Evolutionary conservation across 2,888 invertebrate species (phyloP), one percentile per base, ranked within the genome.

Genomic region (Pheosia gnoma): DNA sequence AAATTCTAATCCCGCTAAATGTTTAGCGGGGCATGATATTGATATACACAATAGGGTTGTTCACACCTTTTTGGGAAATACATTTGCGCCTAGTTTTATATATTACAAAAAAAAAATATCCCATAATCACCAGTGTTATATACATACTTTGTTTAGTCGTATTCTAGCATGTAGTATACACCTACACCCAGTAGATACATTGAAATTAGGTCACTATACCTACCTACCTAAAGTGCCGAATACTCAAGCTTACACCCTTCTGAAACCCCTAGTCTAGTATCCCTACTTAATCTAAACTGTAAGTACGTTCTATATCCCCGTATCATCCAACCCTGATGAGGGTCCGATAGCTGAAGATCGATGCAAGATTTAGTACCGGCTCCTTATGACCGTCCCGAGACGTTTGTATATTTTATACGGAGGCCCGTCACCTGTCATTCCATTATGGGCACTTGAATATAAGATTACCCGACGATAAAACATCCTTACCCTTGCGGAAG

Each of bases 281-380:
- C 13, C 43, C 57, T 39, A n/a, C 43, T 10, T 37, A 58, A 51
- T 47, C 38, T 37, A 38, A 39, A 10, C 45, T 38, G 36, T 59
- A 59, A 55, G 55, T 45, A 60, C 61, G 52, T 61, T 52, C 37
- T 55, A 61, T 51, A 67, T 55, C 59, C 45, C 60, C 60, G 53
- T 37, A 62, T 54, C 61, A 11, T 57, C 61, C 57, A 8, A 45
- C n/a, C 45, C 67, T 82, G 81, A 83, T 80, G 67, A 79, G 80
- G 84, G 83, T 83, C 53, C 67, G 66, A 65, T 60, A 68, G 60
- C 62, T 66, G 54, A 70, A 73, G 62, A 74, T 73, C 73, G 79
- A 79, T 80, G 75, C 73, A 80, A 77, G 78, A 80, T 82, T 81
- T 78, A 82, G 71, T 72, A 71, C 70, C 74, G 25, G 74, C 63